Base-by-base conservation (phyloP, 2,113 vertebrate species). In the Pimephales promelas region DNA sequence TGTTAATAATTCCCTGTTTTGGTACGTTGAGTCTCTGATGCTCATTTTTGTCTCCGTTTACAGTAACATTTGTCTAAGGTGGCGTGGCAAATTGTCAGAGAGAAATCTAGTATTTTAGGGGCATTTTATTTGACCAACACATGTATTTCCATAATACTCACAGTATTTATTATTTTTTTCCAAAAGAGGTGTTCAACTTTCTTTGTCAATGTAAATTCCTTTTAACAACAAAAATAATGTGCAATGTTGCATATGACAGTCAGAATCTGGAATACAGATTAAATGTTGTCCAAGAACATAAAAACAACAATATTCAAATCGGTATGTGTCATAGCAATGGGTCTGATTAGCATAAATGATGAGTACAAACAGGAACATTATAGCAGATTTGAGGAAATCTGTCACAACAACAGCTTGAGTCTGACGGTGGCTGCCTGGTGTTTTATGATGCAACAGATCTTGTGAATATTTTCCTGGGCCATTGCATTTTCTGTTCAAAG, bases 381-480 rank as follows among this genome's bases (percentile, higher is more conserved):
- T 56, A 49, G 47, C 64, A 10, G 47, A 70, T 81, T 40, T 81
- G 20, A 70, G 56, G 3, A 70, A 52, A 54, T 81, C 56, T 47
- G 79, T 70, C 79, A 70, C 47, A 81, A 40, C 47, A 70, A 81
- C 79, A 81, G 79, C 79, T 81, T 70, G 79, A 7, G 45, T 49
- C 47, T 68, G 77, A 45, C 59, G 49, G 59, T 79, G 59, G 36
- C 56, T 61, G 75, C 34, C 56, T 52, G 16, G 40, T 79, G 78
- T 79, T 66, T 28, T 31, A 43, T 66, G 77, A 66, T 64, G 59
- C 40, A 66, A 66, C 77, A 66, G 59, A 66, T 79, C 24, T 47
- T 66, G 34, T 20, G 76, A 62, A 79, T 66, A 47, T 79, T 79
- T 78, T 61, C 56, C 13, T 7, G n/a, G n/a, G n/a, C 76, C 36